These are phyloP conservation scores for Tapera naevia DNA, from an alignment of 2,797 vertebrate genomes.

Conservation along the genomic window DNA sequence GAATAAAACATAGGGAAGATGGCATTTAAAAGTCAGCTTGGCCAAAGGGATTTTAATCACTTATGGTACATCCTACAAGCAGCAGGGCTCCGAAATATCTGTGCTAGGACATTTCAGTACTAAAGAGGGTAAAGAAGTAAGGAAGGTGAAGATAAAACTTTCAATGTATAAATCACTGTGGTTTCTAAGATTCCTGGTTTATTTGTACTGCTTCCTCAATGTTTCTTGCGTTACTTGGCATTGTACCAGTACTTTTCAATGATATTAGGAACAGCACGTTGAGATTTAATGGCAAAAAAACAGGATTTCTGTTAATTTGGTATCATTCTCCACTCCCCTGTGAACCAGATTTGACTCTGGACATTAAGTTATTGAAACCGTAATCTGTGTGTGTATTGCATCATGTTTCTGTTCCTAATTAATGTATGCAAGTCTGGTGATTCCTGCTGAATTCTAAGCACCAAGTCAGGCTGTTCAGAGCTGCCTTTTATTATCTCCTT, in stretches of 20 bases:
- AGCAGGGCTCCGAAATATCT: neutral
- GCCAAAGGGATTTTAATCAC: neutral
- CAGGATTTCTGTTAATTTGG: neutral
- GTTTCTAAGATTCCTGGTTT: neutral
- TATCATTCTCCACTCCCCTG: neutral
- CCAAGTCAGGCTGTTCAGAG: neutral
- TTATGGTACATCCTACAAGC: fast-evolving
- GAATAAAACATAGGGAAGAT: neutral
- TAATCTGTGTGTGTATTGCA: neutral
- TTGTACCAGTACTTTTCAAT: neutral
- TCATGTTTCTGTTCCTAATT: neutral
- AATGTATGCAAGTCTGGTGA: neutral
- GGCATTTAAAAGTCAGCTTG: neutral
- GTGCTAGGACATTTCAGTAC: fast-evolving
- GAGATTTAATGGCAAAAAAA: neutral
- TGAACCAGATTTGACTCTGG: neutral
- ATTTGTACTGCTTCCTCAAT: neutral
- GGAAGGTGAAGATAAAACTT: neutral
- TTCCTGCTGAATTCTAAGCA: neutral
- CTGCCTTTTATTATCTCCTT: neutral
- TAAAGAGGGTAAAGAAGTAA: neutral
- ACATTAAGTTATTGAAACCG: neutral
- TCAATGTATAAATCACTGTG: fast-evolving
- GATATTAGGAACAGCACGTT: neutral
- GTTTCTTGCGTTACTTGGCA: neutral